A percentile compares a stretch with the other conserved stretches of the same genome.
phyloP scores from a whole-genome alignment of 1,140 invertebrate species.

The Panulirus ornatus region DNA sequence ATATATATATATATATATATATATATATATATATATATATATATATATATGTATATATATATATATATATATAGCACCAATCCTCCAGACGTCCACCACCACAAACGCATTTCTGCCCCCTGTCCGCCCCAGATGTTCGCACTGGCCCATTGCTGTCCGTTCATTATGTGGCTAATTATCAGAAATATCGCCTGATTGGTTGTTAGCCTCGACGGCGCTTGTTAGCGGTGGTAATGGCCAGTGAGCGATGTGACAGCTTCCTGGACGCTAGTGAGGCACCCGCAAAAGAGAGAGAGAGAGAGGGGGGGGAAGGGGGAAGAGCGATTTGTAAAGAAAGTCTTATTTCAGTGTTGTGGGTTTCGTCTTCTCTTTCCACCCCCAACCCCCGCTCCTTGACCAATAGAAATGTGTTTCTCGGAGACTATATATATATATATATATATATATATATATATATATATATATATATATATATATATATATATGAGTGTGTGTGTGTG shows the following conservation, averaged over 20 bases:
- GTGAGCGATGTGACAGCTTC: constrained; percentile 2
- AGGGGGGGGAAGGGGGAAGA: no score
- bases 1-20: constrained; percentile 23
- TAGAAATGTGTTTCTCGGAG: no score
- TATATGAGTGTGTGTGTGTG: no score
- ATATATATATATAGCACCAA: constrained; percentile 37
- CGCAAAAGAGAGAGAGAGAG: background rate
- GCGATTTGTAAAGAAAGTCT: no score
- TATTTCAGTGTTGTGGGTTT: no score
- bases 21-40: constrained; percentile 45
- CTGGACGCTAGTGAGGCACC: background rate
- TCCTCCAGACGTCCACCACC: background rate
- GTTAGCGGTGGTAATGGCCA: constrained; percentile 3
- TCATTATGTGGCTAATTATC: constrained; percentile 42
- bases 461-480: no score
- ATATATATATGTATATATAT: constrained; percentile 39
- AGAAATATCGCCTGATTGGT: constrained; percentile 27
- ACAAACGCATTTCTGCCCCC: constrained; percentile 17
- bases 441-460: no score
- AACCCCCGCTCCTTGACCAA: no score
- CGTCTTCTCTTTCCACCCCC: no score
- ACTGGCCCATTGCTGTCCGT: constrained; percentile 45
- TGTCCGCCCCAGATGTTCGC: constrained; percentile 12
- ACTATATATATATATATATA: no score
- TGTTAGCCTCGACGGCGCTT: background rate